phyloP scores from a whole-genome alignment of 2,797 vertebrate species.

The Sebastes iracundus region DNA sequence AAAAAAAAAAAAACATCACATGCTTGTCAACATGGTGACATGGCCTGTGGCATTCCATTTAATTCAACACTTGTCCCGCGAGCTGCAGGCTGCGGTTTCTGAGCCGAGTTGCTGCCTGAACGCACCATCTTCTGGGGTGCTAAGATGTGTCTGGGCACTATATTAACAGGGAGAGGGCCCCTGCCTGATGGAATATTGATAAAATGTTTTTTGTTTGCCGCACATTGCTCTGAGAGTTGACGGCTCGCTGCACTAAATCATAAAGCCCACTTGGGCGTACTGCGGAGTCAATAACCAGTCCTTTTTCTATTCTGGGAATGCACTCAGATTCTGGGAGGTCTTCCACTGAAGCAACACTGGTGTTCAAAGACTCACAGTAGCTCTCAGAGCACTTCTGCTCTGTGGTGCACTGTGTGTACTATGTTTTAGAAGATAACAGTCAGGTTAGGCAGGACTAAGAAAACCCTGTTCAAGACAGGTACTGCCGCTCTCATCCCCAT shows the following conservation, averaged over 20 bases:
- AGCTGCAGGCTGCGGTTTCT: conserved; percentile 42
- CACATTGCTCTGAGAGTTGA: conserved; percentile 78
- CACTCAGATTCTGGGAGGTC: conserved; percentile 65
- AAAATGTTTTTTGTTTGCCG: conserved; percentile 79
- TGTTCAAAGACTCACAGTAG: conserved; percentile 40
- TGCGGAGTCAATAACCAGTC: conserved; percentile 77
- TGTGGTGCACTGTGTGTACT: not conserved
- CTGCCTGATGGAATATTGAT: conserved; percentile 82
- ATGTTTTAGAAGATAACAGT: conserved; percentile 8
- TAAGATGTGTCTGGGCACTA: conserved; percentile 60
- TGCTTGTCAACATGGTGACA: conserved; percentile 52
- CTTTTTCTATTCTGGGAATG: conserved; percentile 75
- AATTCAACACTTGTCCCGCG: conserved; percentile 47
- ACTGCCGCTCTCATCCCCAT: not conserved
- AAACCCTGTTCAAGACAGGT: not conserved
- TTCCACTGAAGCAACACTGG: conserved; percentile 57
- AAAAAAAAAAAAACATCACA: conserved; percentile 3
- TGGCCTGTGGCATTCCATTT: conserved; percentile 55
- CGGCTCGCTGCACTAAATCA: conserved; percentile 80
- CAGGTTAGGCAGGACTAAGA: not conserved
- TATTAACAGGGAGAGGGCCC: conserved; percentile 74
- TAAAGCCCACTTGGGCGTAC: conserved; percentile 76
- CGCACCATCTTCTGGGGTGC: conserved; percentile 46
- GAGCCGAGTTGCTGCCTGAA: conserved; percentile 37
- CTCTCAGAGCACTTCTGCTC: conserved; percentile 33